Base-by-base conservation (phyloP, 2,113 vertebrate species). In the Pterophyllum scalare region DNA sequence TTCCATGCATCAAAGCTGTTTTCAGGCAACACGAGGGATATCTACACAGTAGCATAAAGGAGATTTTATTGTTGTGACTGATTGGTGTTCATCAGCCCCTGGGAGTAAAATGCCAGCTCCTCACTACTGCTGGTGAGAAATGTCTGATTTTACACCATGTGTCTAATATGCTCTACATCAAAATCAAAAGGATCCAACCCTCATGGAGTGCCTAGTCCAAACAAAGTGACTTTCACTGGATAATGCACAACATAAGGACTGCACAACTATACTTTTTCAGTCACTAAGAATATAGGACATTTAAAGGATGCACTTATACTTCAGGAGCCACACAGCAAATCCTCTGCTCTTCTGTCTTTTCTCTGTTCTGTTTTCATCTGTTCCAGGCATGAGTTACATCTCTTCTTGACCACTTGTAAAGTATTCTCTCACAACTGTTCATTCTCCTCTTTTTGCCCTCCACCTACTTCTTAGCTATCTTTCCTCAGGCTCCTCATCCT, bases 381-480 rank as follows among this genome's bases (percentile, higher is more conserved):
- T 26, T 38, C 22, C 49, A 79, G 17, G 40, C 10, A 40, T 40
- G 19, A 15, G 4, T 13, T 38, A 17, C 22, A 59, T 7, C 22
- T 76, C 19, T 9, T 64, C 52, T 76, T 77, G 14, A 59, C 65
- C 57, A 65, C 11, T 62, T 65, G 9, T 61, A 77, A 43, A 81
- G 28, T 74, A 59, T 43, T 59, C 7, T 31, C 33, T 58, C 7
- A 46, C 38, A 70, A 20, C 52, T 61, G 56, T 89, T 87, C 54
- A 75, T 57, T 74, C 19, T 11, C 6, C 15, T 67, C 49, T 67
- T 62, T 78, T 75, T 82, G 26, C 61, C 57, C 62, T 72, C 65
- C 24, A 80, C 75, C 49, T 75, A 79, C 60, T 84, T 88, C 56
- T 83, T 75, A 52, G 75, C 38, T 46, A 26, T 75, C 26, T 43